Percentiles rank a stretch among this genome's conserved stretches.
Evolutionary conservation across 2,797 vertebrate genomes (phyloP).

Genomic region (Halcyon smyrnensis): DNA sequence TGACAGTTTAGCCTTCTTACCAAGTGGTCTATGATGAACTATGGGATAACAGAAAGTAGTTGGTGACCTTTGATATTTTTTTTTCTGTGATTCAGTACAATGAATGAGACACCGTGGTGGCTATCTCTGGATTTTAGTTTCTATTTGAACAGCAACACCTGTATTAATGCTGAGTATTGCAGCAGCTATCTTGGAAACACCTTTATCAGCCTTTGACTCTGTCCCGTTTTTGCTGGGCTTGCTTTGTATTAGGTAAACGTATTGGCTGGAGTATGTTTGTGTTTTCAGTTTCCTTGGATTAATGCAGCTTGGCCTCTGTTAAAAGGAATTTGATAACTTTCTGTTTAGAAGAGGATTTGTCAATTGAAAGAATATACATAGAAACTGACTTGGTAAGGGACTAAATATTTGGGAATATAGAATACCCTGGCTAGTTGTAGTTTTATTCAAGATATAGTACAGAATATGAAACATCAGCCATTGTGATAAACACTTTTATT

Average conservation of each 20-base stretch:
- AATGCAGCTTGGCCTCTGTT: neutral
- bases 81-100: neutral
- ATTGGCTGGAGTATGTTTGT: neutral
- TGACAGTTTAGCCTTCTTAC: neutral
- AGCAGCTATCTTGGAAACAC: neutral
- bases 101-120: neutral
- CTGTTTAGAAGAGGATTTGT: neutral
- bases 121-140: neutral
- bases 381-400: neutral
- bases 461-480: neutral
- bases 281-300: neutral
- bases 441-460: neutral
- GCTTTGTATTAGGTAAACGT: neutral
- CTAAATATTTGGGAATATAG: neutral
- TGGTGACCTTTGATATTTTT: neutral
- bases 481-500: neutral
- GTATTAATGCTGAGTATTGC: too few species aligned
- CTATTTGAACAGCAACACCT: neutral
- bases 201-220: neutral
- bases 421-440: neutral
- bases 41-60: neutral
- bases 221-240: neutral
- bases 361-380: neutral
- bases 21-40: neutral
- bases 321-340: neutral